Percentiles rank a stretch among this genome's conserved stretches.
Evolutionary conservation across 2,797 vertebrate species (phyloP).

Genomic region (Halcyon smyrnensis): DNA sequence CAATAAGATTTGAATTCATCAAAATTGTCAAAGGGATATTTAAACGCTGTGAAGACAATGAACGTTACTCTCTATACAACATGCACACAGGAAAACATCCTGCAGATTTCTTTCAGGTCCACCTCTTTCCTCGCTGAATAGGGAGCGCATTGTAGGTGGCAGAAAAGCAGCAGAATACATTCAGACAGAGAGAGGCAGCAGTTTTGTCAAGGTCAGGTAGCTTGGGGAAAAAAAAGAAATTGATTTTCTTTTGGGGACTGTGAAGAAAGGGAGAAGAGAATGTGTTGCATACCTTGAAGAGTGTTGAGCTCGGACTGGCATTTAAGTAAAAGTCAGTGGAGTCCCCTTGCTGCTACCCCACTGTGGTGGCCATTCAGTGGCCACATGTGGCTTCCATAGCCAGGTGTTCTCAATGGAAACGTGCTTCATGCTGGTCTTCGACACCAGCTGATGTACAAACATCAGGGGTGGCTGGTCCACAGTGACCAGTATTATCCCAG

Average conservation of each 20-base stretch:
- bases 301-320: not conserved
- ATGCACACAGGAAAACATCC: not conserved
- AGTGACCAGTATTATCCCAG: not conserved
- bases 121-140: not conserved
- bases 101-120: slow-evolving; percentile 22
- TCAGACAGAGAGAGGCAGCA: not conserved
- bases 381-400: not conserved
- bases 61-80: not conserved
- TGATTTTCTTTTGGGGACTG: not conserved
- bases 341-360: not conserved
- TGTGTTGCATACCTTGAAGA: not conserved
- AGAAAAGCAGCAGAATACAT: not conserved
- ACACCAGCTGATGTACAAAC: not conserved
- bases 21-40: not conserved
- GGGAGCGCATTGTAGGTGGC: not conserved
- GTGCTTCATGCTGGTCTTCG: not conserved
- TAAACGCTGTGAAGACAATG: slow-evolving; percentile 1
- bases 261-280: not conserved
- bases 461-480: not conserved
- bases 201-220: not conserved
- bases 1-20: not conserved
- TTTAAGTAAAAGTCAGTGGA: slow-evolving; percentile 21
- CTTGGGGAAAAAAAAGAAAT: not conserved
- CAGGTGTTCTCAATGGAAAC: not conserved
- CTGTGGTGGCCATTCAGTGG: not conserved